Evolutionary conservation across 2,888 invertebrate species (phyloP).

Genomic region (Pristionchus japonicus): DNA sequence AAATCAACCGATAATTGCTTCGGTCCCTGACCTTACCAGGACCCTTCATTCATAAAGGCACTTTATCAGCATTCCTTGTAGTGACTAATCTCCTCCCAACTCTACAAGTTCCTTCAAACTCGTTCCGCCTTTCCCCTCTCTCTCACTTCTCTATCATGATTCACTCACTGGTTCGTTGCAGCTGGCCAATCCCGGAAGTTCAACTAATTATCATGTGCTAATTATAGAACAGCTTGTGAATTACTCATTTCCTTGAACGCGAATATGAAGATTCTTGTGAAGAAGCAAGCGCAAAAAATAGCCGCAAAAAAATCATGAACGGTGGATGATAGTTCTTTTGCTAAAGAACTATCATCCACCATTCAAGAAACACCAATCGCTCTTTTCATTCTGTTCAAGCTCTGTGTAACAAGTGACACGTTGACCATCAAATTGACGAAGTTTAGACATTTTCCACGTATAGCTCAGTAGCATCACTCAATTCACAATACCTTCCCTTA

Average conservation of each 20-base stretch:
- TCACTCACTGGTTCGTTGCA: neutral
- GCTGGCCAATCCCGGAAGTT: neutral
- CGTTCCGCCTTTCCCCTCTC: neutral
- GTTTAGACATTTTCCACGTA: too few species aligned
- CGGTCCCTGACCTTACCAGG: neutral
- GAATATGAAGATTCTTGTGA: too few species aligned
- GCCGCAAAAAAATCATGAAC: too few species aligned
- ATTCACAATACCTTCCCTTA: neutral
- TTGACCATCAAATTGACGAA: too few species aligned
- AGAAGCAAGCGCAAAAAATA: too few species aligned
- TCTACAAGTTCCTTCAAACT: neutral
- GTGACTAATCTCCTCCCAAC: constrained; percentile 13
- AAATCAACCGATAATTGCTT: neutral
- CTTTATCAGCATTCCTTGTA: neutral
- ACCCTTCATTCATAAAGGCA: neutral
- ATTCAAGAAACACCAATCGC: too few species aligned
- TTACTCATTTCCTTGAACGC: neutral
- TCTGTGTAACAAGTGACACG: too few species aligned
- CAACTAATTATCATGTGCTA: neutral
- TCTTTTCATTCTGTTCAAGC: too few species aligned
- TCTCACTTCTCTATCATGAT: neutral
- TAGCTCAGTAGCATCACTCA: too few species aligned
- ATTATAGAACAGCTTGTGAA: neutral
- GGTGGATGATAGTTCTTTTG: too few species aligned
- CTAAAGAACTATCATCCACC: too few species aligned